Evolutionary conservation across 2,888 invertebrate genomes (phyloP).

Genomic region (Lottia gigantea): DNA sequence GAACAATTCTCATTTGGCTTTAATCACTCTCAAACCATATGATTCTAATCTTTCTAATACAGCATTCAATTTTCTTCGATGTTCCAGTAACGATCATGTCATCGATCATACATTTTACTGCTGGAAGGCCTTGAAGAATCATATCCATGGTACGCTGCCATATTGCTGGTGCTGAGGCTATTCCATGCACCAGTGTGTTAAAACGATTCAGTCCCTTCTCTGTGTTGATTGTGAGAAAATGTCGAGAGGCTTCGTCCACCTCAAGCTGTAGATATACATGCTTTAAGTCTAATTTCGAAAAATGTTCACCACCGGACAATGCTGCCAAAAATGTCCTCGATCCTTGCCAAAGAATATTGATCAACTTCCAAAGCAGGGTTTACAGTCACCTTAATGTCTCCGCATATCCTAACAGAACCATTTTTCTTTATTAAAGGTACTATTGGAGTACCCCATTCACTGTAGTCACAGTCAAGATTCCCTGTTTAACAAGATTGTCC

Average conservation of each 20-base stretch:
- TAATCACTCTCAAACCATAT: constrained; percentile 18
- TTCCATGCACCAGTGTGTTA: constrained; percentile 32
- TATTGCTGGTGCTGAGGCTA: constrained; percentile 37
- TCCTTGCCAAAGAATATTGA: constrained; percentile 36
- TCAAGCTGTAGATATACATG: constrained; percentile 26
- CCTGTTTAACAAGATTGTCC: too few species aligned
- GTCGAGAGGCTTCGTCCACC: constrained; percentile 26
- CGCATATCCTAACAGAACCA: constrained; percentile 37
- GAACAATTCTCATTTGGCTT: constrained; percentile 20
- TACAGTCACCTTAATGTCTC: constrained; percentile 43
- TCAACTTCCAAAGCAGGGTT: constrained; percentile 40
- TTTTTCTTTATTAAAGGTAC: too few species aligned
- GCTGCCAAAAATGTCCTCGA: constrained; percentile 43
- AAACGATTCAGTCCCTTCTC: constrained; percentile 30
- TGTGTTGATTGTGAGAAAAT: constrained; percentile 36
- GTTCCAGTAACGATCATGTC: constrained; percentile 21
- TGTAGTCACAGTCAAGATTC: too few species aligned
- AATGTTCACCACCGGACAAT: constrained; percentile 30
- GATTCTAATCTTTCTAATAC: constrained; percentile 21
- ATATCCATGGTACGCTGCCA: constrained; percentile 35
- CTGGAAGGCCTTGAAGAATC: constrained; percentile 24
- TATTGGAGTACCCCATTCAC: too few species aligned
- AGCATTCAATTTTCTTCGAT: constrained; percentile 16
- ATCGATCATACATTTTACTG: constrained; percentile 19
- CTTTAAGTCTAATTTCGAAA: constrained; percentile 31